phyloP scores from a whole-genome alignment of 2,888 invertebrate species.

The Subacronicta megacephala region DNA sequence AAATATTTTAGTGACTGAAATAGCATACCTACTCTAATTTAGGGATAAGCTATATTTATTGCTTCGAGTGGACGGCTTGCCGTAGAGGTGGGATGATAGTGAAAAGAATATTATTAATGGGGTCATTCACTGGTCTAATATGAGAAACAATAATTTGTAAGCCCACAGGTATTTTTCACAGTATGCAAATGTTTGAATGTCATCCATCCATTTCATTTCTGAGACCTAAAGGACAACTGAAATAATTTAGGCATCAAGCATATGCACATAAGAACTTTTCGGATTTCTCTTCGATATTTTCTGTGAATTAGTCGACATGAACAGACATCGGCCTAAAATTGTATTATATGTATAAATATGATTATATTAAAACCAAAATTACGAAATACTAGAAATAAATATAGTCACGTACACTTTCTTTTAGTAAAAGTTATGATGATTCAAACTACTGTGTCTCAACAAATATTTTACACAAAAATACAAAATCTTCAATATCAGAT shows the following conservation, averaged over 20 bases:
- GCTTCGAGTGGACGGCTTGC: slow-evolving; percentile 15
- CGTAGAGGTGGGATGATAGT: slow-evolving; percentile 23
- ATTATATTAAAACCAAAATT: no score
- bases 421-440: no score
- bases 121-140: slow-evolving; percentile 51
- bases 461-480: no score
- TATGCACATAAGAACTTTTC: no score
- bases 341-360: no score
- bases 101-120: slow-evolving; percentile 44
- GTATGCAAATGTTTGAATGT: slow-evolving; percentile 7
- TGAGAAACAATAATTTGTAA: slow-evolving; percentile 27
- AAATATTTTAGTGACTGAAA: slow-evolving; percentile 25
- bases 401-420: no score
- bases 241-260: no score
- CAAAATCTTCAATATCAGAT: background rate
- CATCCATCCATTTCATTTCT: background rate
- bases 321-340: no score
- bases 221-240: background rate
- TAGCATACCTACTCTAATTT: slow-evolving; percentile 26
- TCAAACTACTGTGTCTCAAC: no score
- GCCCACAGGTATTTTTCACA: slow-evolving; percentile 1
- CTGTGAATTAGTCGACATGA: no score
- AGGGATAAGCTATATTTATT: slow-evolving; percentile 26
- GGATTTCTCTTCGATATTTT: no score
- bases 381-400: no score